A percentile compares a stretch with the other conserved stretches of the same genome.
Conservation (phyloP, 2,888 invertebrate genomes). For the Cantharis lateralis region DNA sequence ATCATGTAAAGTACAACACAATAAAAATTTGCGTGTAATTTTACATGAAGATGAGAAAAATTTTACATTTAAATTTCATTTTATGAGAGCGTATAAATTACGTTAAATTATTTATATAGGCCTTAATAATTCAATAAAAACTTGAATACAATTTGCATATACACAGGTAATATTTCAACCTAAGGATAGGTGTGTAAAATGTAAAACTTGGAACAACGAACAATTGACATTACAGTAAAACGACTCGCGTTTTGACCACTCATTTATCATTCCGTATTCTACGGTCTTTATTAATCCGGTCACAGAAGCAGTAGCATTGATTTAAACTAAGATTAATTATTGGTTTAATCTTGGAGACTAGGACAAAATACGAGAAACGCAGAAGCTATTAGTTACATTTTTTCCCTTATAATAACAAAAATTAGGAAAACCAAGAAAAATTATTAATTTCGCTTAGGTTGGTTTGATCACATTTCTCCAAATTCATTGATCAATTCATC, state of each 20-base stretch:
- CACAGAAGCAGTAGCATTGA: slow-evolving; percentile 20
- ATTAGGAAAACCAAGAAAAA: background rate
- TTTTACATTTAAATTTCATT: background rate
- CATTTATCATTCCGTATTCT: slow-evolving; percentile 34
- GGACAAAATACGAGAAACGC: background rate
- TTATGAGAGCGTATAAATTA: background rate
- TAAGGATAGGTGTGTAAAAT: slow-evolving; percentile 13
- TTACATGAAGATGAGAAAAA: background rate
- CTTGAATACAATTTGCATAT: background rate
- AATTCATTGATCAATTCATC: no score
- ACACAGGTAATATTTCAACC: slow-evolving; percentile 19
- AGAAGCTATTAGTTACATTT: background rate
- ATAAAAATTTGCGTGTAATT: background rate
- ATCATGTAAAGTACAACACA: background rate
- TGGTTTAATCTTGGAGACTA: background rate
- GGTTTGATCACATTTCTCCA: background rate
- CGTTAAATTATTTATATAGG: background rate
- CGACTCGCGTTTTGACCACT: slow-evolving; percentile 23
- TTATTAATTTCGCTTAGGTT: background rate
- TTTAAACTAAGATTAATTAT: slow-evolving; percentile 33
- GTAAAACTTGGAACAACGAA: slow-evolving; percentile 12
- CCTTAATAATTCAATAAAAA: background rate
- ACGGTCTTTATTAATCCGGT: slow-evolving; percentile 30
- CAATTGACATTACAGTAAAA: slow-evolving; percentile 28
- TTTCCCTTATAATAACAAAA: background rate